A percentile compares a stretch with the other conserved stretches of the same genome.
These are phyloP conservation scores for Hylia prasina DNA, from an alignment of 2,113 vertebrate genomes.

Conservation along the genomic window DNA sequence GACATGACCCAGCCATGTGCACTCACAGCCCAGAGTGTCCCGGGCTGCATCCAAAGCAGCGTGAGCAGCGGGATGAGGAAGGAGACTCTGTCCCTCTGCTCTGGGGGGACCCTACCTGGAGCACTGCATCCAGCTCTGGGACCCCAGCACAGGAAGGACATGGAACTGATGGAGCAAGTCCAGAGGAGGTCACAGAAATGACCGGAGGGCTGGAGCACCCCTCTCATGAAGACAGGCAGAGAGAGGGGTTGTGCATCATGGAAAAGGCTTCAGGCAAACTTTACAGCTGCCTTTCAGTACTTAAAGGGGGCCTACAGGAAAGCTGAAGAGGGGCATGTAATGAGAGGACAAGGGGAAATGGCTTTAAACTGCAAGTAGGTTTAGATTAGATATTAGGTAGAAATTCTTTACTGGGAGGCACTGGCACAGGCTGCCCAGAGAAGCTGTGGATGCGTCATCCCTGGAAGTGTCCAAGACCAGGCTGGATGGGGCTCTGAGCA, in stretches of 20 bases:
- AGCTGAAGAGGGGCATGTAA: background rate
- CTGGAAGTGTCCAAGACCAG: background rate
- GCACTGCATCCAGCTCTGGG: background rate
- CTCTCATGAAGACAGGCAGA: background rate
- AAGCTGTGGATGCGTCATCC: background rate
- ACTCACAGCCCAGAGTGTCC: rapidly evolving
- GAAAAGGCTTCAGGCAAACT: background rate
- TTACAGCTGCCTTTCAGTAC: background rate
- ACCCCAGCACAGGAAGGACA: background rate
- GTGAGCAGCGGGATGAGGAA: rapidly evolving
- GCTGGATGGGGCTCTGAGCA: background rate
- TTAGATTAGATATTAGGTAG: background rate
- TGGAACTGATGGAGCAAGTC: rapidly evolving
- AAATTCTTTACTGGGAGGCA: background rate
- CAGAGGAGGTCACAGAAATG: background rate
- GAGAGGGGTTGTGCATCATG: background rate
- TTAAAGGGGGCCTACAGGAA: background rate
- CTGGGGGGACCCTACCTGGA: background rate
- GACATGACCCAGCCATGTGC: rapidly evolving
- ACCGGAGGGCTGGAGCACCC: background rate
- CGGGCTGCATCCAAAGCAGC: background rate
- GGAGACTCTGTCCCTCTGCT: background rate
- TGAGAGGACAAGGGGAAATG: background rate
- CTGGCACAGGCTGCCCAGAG: background rate
- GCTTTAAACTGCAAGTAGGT: background rate